Evolutionary conservation across 2,113 vertebrate species (phyloP).

Genomic region (Collichthys lucidus): DNA sequence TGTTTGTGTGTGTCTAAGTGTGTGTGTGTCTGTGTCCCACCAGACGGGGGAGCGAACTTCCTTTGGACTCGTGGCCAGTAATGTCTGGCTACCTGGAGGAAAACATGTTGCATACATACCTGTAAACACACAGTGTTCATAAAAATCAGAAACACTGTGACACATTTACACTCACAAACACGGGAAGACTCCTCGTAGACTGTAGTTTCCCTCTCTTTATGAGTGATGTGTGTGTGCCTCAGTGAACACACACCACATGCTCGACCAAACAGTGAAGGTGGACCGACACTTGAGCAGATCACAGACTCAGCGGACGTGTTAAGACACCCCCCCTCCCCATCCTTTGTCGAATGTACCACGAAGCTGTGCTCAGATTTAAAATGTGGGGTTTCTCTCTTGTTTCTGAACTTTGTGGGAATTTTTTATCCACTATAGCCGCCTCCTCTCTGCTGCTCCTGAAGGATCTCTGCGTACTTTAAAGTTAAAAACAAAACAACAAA

Average conservation of each 20-base stretch:
- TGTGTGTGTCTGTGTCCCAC: conserved; percentile 51
- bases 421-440: conserved; percentile 2
- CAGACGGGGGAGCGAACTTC: conserved; percentile 65
- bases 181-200: conserved; percentile 36
- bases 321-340: conserved; percentile 53
- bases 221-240: conserved; percentile 17
- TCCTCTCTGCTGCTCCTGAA: conserved; percentile 56
- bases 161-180: conserved; percentile 40
- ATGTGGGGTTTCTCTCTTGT: conserved; percentile 33
- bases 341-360: conserved; percentile 69
- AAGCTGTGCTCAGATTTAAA: conserved; percentile 56
- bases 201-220: conserved; percentile 59
- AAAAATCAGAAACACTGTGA: conserved; percentile 72
- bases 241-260: conserved; percentile 37
- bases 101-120: conserved; percentile 19
- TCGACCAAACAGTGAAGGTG: conserved; percentile 68
- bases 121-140: conserved; percentile 39
- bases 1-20: background rate
- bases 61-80: conserved; percentile 51
- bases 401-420: conserved; percentile 24
- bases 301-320: conserved; percentile 29
- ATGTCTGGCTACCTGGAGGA: conserved; percentile 31
- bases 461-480: conserved; percentile 33
- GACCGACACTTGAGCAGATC: conserved; percentile 27
- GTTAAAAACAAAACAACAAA: background rate